Conservation (phyloP, 2,888 invertebrate species). For the Nowickia ferox region DNA sequence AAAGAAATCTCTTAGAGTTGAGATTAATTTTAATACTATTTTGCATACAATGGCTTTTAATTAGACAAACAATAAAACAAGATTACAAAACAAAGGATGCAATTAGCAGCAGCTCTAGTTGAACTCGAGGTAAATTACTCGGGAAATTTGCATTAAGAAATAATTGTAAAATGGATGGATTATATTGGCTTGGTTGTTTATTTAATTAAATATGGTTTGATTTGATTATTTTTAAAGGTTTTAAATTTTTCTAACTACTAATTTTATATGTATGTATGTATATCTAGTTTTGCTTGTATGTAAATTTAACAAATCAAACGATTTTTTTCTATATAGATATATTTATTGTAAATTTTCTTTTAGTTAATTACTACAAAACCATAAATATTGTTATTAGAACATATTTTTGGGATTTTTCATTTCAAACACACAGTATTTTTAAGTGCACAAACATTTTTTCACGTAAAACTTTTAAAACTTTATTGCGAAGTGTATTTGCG, state of each 20-base stretch:
- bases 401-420: slow-evolving; percentile 9
- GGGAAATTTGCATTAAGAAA: slow-evolving; percentile 44
- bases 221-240: slow-evolving; percentile 21
- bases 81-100: slow-evolving; percentile 39
- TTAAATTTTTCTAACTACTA: slow-evolving; percentile 38
- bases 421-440: slow-evolving; percentile 34
- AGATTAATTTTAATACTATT: background rate
- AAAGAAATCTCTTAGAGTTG: slow-evolving; percentile 10
- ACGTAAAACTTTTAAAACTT: slow-evolving; percentile 9
- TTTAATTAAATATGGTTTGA: slow-evolving; percentile 15
- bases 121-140: slow-evolving; percentile 38
- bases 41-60: slow-evolving; percentile 41
- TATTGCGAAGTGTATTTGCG: background rate
- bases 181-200: slow-evolving; percentile 45
- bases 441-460: slow-evolving; percentile 54
- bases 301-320: background rate
- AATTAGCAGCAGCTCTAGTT: slow-evolving; percentile 48
- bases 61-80: slow-evolving; percentile 47
- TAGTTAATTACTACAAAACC: slow-evolving; percentile 3
- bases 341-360: background rate
- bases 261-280: background rate
- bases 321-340: background rate
- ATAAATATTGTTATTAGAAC: background rate
- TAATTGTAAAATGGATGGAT: slow-evolving; percentile 62
- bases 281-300: background rate